phyloP scores from a whole-genome alignment of 2,888 invertebrate species.

The Oxycera nigricornis region DNA sequence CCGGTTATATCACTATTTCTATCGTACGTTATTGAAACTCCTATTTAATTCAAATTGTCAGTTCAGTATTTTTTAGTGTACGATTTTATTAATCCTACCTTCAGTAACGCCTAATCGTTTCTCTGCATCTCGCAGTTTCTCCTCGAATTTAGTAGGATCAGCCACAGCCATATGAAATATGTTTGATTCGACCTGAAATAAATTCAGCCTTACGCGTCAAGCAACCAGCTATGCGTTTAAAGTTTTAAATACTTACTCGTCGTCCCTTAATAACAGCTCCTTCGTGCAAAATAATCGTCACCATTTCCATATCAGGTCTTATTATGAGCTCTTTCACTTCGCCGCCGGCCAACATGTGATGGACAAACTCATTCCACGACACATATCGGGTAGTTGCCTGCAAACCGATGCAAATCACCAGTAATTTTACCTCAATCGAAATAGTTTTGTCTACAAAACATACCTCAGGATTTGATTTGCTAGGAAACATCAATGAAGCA shows the following conservation, averaged over 20 bases:
- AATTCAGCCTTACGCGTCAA: not conserved
- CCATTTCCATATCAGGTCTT: constrained; percentile 82
- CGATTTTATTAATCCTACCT: constrained; percentile 62
- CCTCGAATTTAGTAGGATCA: constrained; percentile 85
- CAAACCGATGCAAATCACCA: not conserved
- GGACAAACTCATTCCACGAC: constrained; percentile 96
- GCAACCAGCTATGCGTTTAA: constrained; percentile 15
- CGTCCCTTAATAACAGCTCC: constrained; percentile 86
- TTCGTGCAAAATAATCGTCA: constrained; percentile 82
- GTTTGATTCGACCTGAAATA: constrained; percentile 68
- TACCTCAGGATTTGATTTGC: constrained; percentile 77
- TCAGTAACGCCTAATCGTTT: constrained; percentile 78
- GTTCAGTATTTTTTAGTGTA: not conserved
- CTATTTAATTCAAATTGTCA: constrained; percentile 45
- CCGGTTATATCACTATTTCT: constrained; percentile 77
- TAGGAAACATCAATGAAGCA: constrained; percentile 74
- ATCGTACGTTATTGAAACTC: constrained; percentile 85
- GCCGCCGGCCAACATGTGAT: constrained; percentile 92
- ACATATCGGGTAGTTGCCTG: constrained; percentile 70
- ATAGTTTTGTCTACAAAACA: constrained; percentile 41
- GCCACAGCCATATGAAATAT: constrained; percentile 86
- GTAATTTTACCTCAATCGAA: not conserved
- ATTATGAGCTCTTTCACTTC: constrained; percentile 90
- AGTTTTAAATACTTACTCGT: constrained; percentile 57
- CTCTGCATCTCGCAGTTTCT: constrained; percentile 87